phyloP scores from a whole-genome alignment of 2,888 invertebrate genomes.

The Thereva unica region DNA sequence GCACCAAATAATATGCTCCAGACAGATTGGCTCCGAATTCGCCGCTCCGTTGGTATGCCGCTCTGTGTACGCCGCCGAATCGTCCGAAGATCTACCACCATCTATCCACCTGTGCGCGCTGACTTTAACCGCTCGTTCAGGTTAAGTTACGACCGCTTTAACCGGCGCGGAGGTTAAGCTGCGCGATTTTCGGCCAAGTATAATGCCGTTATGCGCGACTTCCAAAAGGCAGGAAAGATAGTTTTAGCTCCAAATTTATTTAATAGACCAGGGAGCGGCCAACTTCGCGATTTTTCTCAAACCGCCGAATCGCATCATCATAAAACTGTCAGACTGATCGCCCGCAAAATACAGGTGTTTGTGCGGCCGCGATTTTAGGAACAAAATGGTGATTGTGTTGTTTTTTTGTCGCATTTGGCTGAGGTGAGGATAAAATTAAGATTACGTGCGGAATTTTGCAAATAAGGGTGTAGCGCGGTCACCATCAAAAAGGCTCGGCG shows the following conservation, averaged over 20 bases:
- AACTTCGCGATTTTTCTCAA: neutral
- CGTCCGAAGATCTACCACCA: constrained; percentile 4
- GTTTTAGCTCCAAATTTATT: constrained; percentile 7
- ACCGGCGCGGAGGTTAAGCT: neutral
- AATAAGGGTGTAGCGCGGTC: too few relatives aligned
- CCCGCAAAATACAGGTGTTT: too few relatives aligned
- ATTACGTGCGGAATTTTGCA: too few relatives aligned
- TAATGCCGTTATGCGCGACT: constrained; percentile 14
- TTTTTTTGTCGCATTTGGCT: too few relatives aligned
- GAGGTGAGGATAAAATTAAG: too few relatives aligned
- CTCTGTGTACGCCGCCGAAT: neutral
- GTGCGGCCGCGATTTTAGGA: too few relatives aligned
- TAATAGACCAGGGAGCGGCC: constrained; percentile 15
- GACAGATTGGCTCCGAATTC: constrained; percentile 12
- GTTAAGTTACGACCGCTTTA: constrained; percentile 16
- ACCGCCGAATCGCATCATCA: constrained; percentile 5
- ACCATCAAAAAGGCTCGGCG: too few relatives aligned
- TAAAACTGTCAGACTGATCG: constrained; percentile 11
- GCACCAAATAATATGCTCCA: constrained; percentile 2
- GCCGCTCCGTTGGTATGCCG: neutral
- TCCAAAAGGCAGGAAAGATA: constrained; percentile 5
- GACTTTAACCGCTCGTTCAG: constrained; percentile 8
- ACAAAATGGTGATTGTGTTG: too few relatives aligned
- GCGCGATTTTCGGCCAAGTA: constrained; percentile 2
- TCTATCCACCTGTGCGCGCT: constrained; percentile 1